Base-by-base conservation (phyloP, 2,113 vertebrate genomes). In the Paralichthys olivaceus region DNA sequence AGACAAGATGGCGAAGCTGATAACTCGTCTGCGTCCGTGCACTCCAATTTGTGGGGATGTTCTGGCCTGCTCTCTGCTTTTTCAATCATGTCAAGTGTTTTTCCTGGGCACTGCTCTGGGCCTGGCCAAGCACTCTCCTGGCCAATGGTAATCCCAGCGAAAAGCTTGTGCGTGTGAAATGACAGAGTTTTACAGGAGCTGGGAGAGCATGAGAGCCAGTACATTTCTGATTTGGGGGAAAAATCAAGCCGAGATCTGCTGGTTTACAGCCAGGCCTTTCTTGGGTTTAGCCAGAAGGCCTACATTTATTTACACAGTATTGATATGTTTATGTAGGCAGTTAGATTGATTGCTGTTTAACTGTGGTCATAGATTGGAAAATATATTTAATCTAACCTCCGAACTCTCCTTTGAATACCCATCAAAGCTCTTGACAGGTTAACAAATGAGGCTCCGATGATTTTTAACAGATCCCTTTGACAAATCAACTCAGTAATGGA, bases 11-110 rank as follows among this genome's bases (percentile, higher is more conserved):
- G 71, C 20, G 61, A 63, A 53, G 77, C 51, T 57, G 80, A 89
- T 85, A 71, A 79, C 26, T 75, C 65, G 23, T 29, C 55, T 22
- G 1, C 17, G 28, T 80, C 53, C 2, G 66, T 29, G 8, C 77
- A 0, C 64, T 83, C 32, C 1, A 19, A 62, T 54, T 63, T 73
- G 45, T 13, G 43, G 79, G 82, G 83, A 89, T 86, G 79, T 82
- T 66, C 54, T 77, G 72, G 73, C 55, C 1, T 19, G 17, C 26
- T 63, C 53, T 90, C 89, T 93, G 92, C 81, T 93, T 89, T 91
- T 80, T 84, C 84, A 92, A 93, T 94, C 90, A 92, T 56, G 82
- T 87, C 87, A 88, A 93, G 83, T 92, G 88, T 86, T 92, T 93
- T 93, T 92, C 87, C 90, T 80, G 81, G 89, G 88, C 87, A 87